Evolutionary conservation across 1,140 invertebrate species (phyloP), one percentile per base, ranked within the genome.

Genomic region (Heliothis virescens): DNA sequence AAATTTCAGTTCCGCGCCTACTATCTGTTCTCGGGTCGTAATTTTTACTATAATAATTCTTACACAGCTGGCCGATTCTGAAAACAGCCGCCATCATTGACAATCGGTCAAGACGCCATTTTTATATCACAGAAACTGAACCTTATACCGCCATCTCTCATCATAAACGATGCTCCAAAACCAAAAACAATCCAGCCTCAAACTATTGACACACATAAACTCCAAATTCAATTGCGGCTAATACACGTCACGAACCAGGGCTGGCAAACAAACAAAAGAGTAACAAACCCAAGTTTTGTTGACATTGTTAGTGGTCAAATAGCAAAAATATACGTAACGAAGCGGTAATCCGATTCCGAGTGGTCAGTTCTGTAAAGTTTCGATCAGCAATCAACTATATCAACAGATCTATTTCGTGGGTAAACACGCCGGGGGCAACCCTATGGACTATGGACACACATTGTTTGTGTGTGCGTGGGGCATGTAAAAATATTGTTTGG

Each of bases 321-420:
- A 92, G 84, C 87, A 90, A 94, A 94, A 94, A 93, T 92, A 41
- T 41, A 41, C 34, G 90, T 93, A 94, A 94, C 92, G 92, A 94
- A 93, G 88, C 87, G 11, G 91, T 91, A 92, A 94, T 93, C 91
- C 89, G 91, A 94, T 93, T 91, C 90, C 82, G 83, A 89, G 88
- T 89, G 92, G 92, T 93, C 92, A 94, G 90, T 91, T 89, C 84
- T 86, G 71, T 89, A 90, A 92, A 94, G 90, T 94, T 94, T 89
- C 91, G 89, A 94, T 94, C 90, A 80, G 86, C 92, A 94, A 94
- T 94, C 92, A 94, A 93, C 89, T 93, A 87, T 80, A 85, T 87
- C 82, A 93, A 94, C 91, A 93, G 89, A 93, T 92, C 89, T 92
- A 85, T 93, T 92, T 90, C 92, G 91, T 92, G 86, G 52, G 89